A percentile compares a stretch with the other conserved stretches of the same genome.
Conservation (phyloP, 1,140 invertebrate species). For the Drosophila sechellia region DNA sequence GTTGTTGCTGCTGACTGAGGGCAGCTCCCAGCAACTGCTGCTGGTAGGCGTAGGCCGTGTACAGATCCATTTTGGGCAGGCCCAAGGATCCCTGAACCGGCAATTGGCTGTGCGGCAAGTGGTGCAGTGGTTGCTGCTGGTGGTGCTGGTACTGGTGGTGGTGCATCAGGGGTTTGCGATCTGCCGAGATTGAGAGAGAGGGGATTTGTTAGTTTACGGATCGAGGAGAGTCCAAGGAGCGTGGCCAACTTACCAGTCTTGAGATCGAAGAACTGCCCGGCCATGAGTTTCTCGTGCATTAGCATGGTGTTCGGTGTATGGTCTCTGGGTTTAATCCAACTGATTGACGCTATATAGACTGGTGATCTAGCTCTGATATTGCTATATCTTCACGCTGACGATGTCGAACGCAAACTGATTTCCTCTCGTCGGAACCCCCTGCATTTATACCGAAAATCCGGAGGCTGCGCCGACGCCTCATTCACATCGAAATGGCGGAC, state of each 20-base stretch:
- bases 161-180: slow-evolving; percentile 71
- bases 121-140: slow-evolving; percentile 30
- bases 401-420: slow-evolving; percentile 75
- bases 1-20: slow-evolving; percentile 56
- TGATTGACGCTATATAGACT: slow-evolving; percentile 13
- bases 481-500: slow-evolving; percentile 56
- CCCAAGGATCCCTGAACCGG: slow-evolving; percentile 33
- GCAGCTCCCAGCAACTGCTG: slow-evolving; percentile 71
- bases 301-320: slow-evolving; percentile 50
- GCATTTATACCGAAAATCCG: slow-evolving; percentile 64
- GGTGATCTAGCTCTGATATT: slow-evolving; percentile 7
- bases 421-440: slow-evolving; percentile 26
- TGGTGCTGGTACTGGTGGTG: slow-evolving; percentile 67
- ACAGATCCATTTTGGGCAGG: slow-evolving; percentile 75
- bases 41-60: slow-evolving; percentile 80
- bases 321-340: slow-evolving; percentile 52
- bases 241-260: slow-evolving; percentile 78
- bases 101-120: slow-evolving; percentile 39
- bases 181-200: slow-evolving; percentile 15
- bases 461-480: slow-evolving; percentile 44
- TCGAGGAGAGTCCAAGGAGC: not conserved
- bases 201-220: not conserved
- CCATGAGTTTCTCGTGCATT: slow-evolving; percentile 81
- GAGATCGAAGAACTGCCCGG: slow-evolving; percentile 80
- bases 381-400: slow-evolving; percentile 53